Base-by-base conservation (phyloP, 2,797 vertebrate species). In the Amazona ochrocephala region DNA sequence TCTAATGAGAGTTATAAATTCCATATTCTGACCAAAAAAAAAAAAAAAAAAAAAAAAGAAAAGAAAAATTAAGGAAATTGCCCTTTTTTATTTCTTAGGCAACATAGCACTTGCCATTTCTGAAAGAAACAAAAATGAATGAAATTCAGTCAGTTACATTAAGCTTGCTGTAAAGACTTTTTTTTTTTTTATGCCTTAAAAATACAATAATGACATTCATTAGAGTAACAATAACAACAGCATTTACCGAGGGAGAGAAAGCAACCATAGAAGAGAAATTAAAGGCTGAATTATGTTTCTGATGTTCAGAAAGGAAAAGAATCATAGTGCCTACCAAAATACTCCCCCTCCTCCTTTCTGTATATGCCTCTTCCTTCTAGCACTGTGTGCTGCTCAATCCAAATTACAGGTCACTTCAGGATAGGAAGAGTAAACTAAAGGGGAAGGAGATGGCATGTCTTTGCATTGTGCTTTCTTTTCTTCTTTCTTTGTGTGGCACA, bases 1-100 rank as follows among this genome's bases (percentile, higher is more conserved):
- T 76, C 79, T 48, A 87, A 44, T n/a, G 60, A 90, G 64, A 84
- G 73, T 71, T 95, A 79, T 37, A 90, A 91, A 81, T 91, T 79
- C 48, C 53, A 81, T 45, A 23, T 21, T 66, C 58, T 73, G 56
- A 56, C 48, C 21, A 66, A 83, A 83, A 67, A 42, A 93, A 64
- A 71, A 67, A 8, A 67, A 45, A 2, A 67, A 73, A 42, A 66
- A 34, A 42, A 94, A 62, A 64, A 8, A 13, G 19, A 37, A 73
- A 75, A 79, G 78, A 37, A 18, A 71, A 53, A 64, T 24, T 10
- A 54, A 77, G 45, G 30, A 89, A 91, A 88, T 86, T 48, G 19
- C 37, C 32, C 62, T 77, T 87, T 85, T 92, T 73, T 66, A 56
- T 60, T 94, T 92, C 67, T 90, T 30, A 60, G 45, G 51, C 64